These are phyloP conservation scores for Pogonocichla stellata DNA, from an alignment of 2,113 vertebrate species.

Conservation along the genomic window DNA sequence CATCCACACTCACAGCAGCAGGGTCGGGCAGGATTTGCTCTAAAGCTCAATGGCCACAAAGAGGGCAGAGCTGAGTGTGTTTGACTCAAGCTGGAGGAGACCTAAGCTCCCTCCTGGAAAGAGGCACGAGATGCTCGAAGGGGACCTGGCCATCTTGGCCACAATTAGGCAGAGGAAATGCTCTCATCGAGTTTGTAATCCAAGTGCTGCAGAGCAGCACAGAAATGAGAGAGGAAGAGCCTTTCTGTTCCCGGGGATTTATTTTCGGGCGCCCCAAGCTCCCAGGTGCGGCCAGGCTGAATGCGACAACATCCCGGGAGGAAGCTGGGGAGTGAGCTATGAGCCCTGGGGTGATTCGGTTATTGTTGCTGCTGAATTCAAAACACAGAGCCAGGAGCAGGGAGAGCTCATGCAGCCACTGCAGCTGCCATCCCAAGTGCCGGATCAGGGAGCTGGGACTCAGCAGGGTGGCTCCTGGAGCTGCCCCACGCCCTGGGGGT, in stretches of 20 bases:
- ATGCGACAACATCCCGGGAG: slow-evolving; percentile 23
- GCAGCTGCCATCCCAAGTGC: background rate
- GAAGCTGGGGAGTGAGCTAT: background rate
- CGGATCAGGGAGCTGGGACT: accelerated
- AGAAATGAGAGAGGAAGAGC: slow-evolving; percentile 54
- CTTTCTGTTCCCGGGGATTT: slow-evolving; percentile 28
- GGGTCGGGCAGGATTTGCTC: background rate
- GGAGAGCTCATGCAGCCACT: background rate
- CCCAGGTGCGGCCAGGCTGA: slow-evolving; percentile 23
- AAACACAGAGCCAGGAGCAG: background rate
- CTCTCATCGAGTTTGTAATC: background rate
- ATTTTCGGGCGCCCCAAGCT: slow-evolving; percentile 1
- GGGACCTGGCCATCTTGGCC: background rate
- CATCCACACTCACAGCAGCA: background rate
- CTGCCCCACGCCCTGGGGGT: accelerated
- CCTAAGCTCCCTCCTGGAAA: background rate
- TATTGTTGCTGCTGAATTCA: slow-evolving; percentile 35
- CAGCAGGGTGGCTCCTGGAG: background rate
- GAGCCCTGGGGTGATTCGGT: background rate
- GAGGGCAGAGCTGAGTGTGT: background rate
- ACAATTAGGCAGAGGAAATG: slow-evolving; percentile 66
- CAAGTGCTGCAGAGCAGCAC: too few species aligned
- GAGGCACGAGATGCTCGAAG: background rate
- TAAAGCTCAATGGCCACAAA: background rate
- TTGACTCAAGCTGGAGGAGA: background rate